Percentiles rank a stretch among this genome's conserved stretches.
These are phyloP conservation scores for Marmota flaviventris DNA, from an alignment of 2,113 vertebrate species.

Conservation along the genomic window DNA sequence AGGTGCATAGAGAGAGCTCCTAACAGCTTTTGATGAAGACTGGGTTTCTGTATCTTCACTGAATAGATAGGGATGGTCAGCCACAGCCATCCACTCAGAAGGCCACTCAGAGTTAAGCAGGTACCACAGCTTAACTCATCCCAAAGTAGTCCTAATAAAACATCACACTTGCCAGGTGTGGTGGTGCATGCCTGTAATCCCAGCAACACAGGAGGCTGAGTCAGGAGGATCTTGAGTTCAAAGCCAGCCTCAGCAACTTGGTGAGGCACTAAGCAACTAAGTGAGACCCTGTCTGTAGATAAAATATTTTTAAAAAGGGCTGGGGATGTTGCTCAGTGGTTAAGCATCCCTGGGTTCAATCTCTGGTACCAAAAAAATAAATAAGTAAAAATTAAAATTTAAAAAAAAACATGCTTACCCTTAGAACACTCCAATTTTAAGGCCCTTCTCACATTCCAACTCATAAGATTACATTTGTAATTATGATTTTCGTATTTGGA, in stretches of 20 bases:
- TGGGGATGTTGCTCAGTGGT: too few relatives aligned
- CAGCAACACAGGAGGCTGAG: too few relatives aligned
- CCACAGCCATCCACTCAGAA: background rate
- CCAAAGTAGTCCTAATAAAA: background rate
- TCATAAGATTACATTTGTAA: background rate
- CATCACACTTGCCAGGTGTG: background rate
- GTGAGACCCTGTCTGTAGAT: too few relatives aligned
- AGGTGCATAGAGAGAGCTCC: background rate
- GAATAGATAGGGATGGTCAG: background rate
- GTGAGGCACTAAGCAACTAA: too few relatives aligned
- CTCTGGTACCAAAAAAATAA: too few relatives aligned
- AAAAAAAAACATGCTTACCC: background rate
- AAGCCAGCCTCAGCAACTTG: too few relatives aligned
- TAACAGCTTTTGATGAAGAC: background rate
- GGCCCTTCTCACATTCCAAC: background rate
- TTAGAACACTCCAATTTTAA: background rate
- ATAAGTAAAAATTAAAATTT: too few relatives aligned
- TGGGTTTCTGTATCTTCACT: background rate
- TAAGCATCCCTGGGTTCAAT: too few relatives aligned
- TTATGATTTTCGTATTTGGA: background rate
- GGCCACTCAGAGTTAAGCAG: background rate
- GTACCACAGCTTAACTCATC: background rate
- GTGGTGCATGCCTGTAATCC: too few relatives aligned
- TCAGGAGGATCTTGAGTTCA: too few relatives aligned
- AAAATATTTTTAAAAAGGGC: too few relatives aligned